Evolutionary conservation across 2,888 invertebrate genomes (phyloP).

Genomic region (Hypercompe scribonia): DNA sequence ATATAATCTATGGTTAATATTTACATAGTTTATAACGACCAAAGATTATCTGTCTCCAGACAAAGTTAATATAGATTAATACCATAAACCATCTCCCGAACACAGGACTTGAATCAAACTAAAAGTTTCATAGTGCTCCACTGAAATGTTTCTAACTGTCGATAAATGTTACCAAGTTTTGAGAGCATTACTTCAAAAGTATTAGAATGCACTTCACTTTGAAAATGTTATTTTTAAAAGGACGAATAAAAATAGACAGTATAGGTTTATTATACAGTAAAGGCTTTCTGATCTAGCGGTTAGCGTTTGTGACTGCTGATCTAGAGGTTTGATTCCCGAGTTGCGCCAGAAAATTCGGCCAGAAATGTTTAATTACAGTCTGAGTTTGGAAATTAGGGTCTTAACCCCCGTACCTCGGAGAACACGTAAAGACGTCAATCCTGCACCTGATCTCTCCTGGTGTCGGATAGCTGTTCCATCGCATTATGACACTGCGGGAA

Average conservation of each 20-base stretch:
- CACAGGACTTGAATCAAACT: constrained; percentile 14
- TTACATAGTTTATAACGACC: neutral
- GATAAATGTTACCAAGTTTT: constrained; percentile 37
- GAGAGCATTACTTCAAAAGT: constrained; percentile 14
- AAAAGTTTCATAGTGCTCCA: constrained; percentile 31
- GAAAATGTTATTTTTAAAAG: neutral
- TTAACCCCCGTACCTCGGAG: too few relatives aligned
- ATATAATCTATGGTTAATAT: neutral
- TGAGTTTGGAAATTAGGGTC: too few relatives aligned
- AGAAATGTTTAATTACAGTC: too few relatives aligned
- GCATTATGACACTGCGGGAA: too few relatives aligned
- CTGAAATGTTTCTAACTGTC: constrained; percentile 28
- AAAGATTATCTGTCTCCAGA: neutral
- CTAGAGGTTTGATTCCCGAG: too few relatives aligned
- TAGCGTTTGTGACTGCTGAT: too few relatives aligned
- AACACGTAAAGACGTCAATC: too few relatives aligned
- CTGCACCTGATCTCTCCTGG: too few relatives aligned
- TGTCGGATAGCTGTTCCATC: too few relatives aligned
- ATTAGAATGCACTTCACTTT: constrained; percentile 28
- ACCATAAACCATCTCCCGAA: constrained; percentile 19
- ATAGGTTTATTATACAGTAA: neutral
- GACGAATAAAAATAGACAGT: neutral
- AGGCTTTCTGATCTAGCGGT: too few relatives aligned
- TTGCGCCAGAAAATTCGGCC: too few relatives aligned
- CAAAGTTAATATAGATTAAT: constrained; percentile 11